phyloP scores from a whole-genome alignment of 1,140 invertebrate species.

The Sycophila sp. region DNA sequence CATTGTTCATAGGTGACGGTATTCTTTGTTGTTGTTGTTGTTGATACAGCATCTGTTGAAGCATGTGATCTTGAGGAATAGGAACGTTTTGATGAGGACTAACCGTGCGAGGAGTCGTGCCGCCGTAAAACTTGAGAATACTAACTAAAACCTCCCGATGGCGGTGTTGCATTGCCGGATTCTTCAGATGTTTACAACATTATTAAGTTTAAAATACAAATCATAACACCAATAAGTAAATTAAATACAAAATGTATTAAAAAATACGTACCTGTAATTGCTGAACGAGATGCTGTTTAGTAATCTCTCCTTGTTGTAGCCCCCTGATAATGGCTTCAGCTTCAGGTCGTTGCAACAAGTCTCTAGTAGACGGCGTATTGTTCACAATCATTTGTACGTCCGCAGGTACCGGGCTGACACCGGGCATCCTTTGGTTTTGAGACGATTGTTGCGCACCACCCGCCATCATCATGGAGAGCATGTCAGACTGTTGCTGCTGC shows the following conservation, averaged over 20 bases:
- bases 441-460: constrained; percentile 24
- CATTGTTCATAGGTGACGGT: constrained; percentile 66
- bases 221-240: too few relatives aligned
- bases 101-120: constrained; percentile 64
- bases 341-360: constrained; percentile 76
- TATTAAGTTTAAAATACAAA: not conserved
- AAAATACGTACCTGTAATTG: constrained; percentile 69
- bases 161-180: constrained; percentile 75
- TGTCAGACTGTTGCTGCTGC: constrained; percentile 52
- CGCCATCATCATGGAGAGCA: constrained; percentile 62
- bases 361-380: constrained; percentile 65
- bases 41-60: constrained; percentile 61
- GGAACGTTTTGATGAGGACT: constrained; percentile 64
- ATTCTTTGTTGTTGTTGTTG: constrained; percentile 61
- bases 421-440: constrained; percentile 60
- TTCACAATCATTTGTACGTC: constrained; percentile 69
- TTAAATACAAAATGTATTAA: too few relatives aligned
- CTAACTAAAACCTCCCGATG: constrained; percentile 78
- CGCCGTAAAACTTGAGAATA: constrained; percentile 71
- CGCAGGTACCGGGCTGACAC: constrained; percentile 66
- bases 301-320: constrained; percentile 79
- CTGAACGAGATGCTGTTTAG: constrained; percentile 76
- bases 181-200: constrained; percentile 56
- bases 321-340: constrained; percentile 79
- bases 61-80: constrained; percentile 58